phyloP scores from a whole-genome alignment of 2,797 vertebrate species.

The Hyperoplus immaculatus region DNA sequence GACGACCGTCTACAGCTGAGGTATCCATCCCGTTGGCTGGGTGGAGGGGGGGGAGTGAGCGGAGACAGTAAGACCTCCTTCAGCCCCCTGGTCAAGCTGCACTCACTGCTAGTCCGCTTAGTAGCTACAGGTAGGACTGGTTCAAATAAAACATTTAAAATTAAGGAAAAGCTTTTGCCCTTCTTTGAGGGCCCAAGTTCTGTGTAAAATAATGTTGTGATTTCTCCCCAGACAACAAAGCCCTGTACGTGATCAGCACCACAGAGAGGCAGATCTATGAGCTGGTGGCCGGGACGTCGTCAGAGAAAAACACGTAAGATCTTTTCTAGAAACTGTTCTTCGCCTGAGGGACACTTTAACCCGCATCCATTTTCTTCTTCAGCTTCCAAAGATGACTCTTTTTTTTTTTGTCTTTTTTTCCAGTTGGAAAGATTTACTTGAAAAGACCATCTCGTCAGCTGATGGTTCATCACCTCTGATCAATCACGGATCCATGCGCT shows the following conservation, averaged over 20 bases:
- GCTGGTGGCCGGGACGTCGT: conserved; percentile 89
- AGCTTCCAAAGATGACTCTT: neutral
- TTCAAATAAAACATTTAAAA: neutral
- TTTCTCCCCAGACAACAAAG: conserved; percentile 89
- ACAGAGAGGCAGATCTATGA: conserved; percentile 97
- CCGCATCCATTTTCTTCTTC: neutral
- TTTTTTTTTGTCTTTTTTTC: neutral
- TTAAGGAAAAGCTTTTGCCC: too few relatives aligned
- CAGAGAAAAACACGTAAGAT: conserved; percentile 93
- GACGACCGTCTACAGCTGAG: conserved; percentile 93
- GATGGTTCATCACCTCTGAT: conserved; percentile 58
- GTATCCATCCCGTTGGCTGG: conserved; percentile 89
- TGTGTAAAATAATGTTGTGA: neutral
- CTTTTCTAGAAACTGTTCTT: rapidly evolving
- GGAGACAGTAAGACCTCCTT: conserved; percentile 83
- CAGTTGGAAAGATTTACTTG: conserved; percentile 87
- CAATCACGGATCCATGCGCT: conserved; percentile 69
- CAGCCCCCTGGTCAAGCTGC: conserved; percentile 84
- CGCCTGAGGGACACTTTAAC: neutral
- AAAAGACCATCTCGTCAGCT: conserved; percentile 76
- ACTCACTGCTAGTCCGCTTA: conserved; percentile 82
- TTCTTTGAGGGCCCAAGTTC: neutral
- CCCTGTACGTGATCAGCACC: conserved; percentile 95
- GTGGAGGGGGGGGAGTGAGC: conserved; percentile 71
- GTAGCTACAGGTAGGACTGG: conserved; percentile 82